Base-by-base conservation (phyloP, 2,888 invertebrate genomes). In the Bedellia somnulentella region DNA sequence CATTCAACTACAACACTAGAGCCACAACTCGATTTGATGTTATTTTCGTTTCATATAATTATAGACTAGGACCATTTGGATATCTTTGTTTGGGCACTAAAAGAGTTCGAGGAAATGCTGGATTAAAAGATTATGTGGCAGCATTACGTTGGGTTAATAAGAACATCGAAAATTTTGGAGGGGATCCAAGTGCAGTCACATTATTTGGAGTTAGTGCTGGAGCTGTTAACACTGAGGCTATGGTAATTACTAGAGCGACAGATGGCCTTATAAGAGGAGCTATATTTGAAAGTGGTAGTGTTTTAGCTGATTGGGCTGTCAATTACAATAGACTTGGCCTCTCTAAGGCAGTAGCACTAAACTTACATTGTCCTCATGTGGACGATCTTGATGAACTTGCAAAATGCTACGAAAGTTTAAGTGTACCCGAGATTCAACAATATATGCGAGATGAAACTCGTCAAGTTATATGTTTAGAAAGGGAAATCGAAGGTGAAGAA, bases 81-180 rank as follows among this genome's bases (percentile, higher is more conserved):
- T 31, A 15, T 13, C 14, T 26, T 3, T 31, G 31, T 26, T 12
- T 31, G 2, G 31, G 31, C 4, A 31, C 31, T 11, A 24, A 31
- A 21, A 8, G 10, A n/a, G 26, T 21, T 25, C 31, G 26, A 4
- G 31, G 31, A 2, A 31, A 31, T 10, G 26, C 26, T 4, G 31
- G 9, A 8, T 13, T 31, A 10, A 17, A 17, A 14, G 31, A 31
- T 21, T 10, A 21, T 8, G 15, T 31, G 2, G 18, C n/a, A 13
- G 31, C 31, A 4, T 21, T 31, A 15, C 17, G 18, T n/a, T 31
- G 31, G 31, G 38, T 52, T 2, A 37, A 49, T 23, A 28, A 39
- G 27, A 54, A 57, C 37, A 52, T 55, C 6, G 29, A 15, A 4
- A 37, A 40, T 4, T 57, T 57, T 32, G 49, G 47, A 10, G 57